These are phyloP conservation scores for Pseudorhombus dupliciocellatus DNA, from an alignment of 2,113 vertebrate species.

Conservation along the genomic window DNA sequence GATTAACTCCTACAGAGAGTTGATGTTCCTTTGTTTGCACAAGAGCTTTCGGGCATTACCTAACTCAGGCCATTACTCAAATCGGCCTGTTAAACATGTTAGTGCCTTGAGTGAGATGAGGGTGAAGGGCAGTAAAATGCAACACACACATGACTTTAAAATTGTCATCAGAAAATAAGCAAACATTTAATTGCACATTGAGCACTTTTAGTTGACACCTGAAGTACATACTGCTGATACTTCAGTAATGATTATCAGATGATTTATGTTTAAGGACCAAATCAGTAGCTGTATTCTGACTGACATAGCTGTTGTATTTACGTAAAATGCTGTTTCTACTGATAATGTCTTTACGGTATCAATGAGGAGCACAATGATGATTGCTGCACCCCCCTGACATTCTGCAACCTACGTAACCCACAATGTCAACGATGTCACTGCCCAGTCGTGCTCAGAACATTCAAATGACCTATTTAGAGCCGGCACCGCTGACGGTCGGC, in stretches of 20 bases:
- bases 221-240: background rate
- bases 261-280: background rate
- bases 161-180: too few species aligned
- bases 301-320: background rate
- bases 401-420: background rate
- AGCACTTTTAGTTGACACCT: background rate
- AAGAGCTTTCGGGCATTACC: slow-evolving; percentile 21
- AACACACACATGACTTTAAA: background rate
- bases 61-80: background rate
- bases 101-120: too few species aligned
- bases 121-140: background rate
- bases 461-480: slow-evolving; percentile 27
- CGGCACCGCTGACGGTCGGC: slow-evolving; percentile 4
- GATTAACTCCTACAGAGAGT: background rate
- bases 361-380: background rate
- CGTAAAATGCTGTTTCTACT: background rate
- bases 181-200: too few species aligned
- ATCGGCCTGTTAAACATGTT: too few species aligned
- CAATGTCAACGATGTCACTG: background rate
- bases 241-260: background rate
- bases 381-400: background rate
- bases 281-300: background rate
- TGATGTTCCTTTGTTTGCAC: slow-evolving; percentile 4
- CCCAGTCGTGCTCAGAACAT: background rate
- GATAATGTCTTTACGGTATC: background rate